Base-by-base conservation (phyloP, 1,140 invertebrate genomes). In the Bombus waltoni region DNA sequence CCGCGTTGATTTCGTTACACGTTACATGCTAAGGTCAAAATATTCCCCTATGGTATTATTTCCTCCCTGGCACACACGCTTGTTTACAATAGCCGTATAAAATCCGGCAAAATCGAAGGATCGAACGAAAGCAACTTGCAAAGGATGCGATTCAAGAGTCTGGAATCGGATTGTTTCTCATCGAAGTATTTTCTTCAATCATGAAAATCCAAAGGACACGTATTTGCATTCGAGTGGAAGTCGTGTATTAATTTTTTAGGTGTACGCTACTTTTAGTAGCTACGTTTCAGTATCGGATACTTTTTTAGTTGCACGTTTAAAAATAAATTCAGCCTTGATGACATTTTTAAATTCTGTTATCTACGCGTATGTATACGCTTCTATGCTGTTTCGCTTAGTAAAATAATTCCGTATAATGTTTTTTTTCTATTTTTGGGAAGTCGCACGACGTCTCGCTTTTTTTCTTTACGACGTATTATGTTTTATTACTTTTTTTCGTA, bases 11-110 rank as follows among this genome's bases (percentile, higher is more conserved):
- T 84, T 92, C 90, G 89, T 91, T 92, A 91, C 80, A 87, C 81
- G 80, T 91, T 90, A 81, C 57, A 89, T 88, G 73, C 93, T 94
- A 92, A 89, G 86, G 85, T 94, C 89, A 94, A 94, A 94, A 94
- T 94, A 94, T 93, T 91, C 89, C 90, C 81, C 83, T 85, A 79
- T 88, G 79, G 88, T 93, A 90, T 85, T 77, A 83, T 93, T 92
- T 93, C 91, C 89, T 92, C 80, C 87, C 81, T 42, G 65, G 18
- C 83, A 47, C 70, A 38, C n/a, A 70, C 59, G 71, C 59, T 68
- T 75, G 78, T 75, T 81, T 81, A 81, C 84, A 85, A 42, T 44
- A 44, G 68, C 79, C 71, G 44, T 81, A 59, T 11, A 81, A 85
- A 81, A 85, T 44, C 13, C 32, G 71, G 62, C 10, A 18, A 81